Percentiles rank a stretch among this genome's conserved stretches.
phyloP scores from a whole-genome alignment of 2,888 invertebrate genomes.

The Drosophila pullipes region DNA sequence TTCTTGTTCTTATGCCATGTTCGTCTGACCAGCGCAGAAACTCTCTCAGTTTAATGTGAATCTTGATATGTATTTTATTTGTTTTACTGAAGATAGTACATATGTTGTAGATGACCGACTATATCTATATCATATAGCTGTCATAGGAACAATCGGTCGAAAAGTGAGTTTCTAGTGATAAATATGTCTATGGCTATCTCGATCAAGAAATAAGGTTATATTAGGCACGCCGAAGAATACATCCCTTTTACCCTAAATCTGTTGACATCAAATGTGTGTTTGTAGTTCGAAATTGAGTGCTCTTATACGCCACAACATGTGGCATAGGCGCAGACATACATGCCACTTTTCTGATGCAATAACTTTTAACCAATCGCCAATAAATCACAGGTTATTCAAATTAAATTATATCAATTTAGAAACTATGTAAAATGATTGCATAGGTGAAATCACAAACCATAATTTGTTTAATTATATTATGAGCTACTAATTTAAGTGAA shows the following conservation, averaged over 20 bases:
- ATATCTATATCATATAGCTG: background rate
- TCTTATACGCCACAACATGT: background rate
- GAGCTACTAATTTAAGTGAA: background rate
- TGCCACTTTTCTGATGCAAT: background rate
- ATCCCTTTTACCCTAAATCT: background rate
- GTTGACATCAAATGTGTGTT: background rate
- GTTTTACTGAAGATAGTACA: background rate
- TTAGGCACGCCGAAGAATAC: background rate
- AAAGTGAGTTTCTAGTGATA: background rate
- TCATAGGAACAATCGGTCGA: background rate
- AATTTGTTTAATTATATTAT: too few relatives aligned
- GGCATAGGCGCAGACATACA: background rate
- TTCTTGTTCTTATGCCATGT: background rate
- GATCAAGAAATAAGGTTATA: background rate
- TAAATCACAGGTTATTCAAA: too few relatives aligned
- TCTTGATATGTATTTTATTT: background rate
- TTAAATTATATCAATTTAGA: too few relatives aligned
- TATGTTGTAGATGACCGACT: background rate
- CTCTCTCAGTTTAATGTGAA: background rate
- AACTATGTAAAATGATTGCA: too few relatives aligned
- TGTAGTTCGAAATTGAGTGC: background rate
- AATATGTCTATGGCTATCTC: background rate
- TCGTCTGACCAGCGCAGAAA: background rate
- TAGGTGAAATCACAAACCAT: too few relatives aligned
- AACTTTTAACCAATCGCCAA: background rate